phyloP scores from a whole-genome alignment of 1,140 invertebrate genomes.

The Cydia pomonella region DNA sequence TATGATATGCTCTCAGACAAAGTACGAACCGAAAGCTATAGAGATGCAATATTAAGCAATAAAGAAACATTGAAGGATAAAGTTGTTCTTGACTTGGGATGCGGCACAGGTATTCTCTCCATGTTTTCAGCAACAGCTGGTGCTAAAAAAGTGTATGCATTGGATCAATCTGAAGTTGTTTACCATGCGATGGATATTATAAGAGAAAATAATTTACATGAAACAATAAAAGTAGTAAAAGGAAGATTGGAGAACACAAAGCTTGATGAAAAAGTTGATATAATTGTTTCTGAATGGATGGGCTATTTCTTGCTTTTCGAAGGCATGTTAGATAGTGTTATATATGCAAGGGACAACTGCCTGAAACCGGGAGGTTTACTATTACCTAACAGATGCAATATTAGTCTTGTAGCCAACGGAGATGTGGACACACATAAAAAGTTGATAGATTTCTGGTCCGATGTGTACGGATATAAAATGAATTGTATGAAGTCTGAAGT shows the following conservation, averaged over 20 bases:
- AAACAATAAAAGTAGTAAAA: slow-evolving; percentile 84
- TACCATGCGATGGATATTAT: slow-evolving; percentile 91
- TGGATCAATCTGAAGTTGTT: slow-evolving; percentile 94
- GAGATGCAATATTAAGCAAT: slow-evolving; percentile 95
- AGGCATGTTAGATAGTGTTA: slow-evolving; percentile 97
- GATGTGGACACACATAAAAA: slow-evolving; percentile 90
- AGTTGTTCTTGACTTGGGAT: slow-evolving; percentile 95
- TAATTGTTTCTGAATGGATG: slow-evolving; percentile 99
- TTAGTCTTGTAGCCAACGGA: slow-evolving; percentile 93
- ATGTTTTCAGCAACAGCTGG: slow-evolving; percentile 98
- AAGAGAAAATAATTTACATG: slow-evolving; percentile 84
- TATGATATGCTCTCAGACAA: slow-evolving; percentile 97
- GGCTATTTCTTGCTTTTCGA: slow-evolving; percentile 99
- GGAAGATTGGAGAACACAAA: slow-evolving; percentile 95
- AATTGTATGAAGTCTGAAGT: slow-evolving; percentile 94
- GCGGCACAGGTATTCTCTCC: slow-evolving; percentile 96
- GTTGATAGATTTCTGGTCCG: slow-evolving; percentile 93
- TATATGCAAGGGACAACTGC: slow-evolving; percentile 95
- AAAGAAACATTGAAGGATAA: slow-evolving; percentile 86
- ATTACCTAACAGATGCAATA: slow-evolving; percentile 94
- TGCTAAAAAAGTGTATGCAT: slow-evolving; percentile 93
- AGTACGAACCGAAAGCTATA: slow-evolving; percentile 95
- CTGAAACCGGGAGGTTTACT: slow-evolving; percentile 88
- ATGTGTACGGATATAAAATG: slow-evolving; percentile 99
- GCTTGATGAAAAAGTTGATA: slow-evolving; percentile 93